These are phyloP conservation scores for Hirudinaria manillensis DNA, from an alignment of 2,888 invertebrate species.

Conservation along the genomic window DNA sequence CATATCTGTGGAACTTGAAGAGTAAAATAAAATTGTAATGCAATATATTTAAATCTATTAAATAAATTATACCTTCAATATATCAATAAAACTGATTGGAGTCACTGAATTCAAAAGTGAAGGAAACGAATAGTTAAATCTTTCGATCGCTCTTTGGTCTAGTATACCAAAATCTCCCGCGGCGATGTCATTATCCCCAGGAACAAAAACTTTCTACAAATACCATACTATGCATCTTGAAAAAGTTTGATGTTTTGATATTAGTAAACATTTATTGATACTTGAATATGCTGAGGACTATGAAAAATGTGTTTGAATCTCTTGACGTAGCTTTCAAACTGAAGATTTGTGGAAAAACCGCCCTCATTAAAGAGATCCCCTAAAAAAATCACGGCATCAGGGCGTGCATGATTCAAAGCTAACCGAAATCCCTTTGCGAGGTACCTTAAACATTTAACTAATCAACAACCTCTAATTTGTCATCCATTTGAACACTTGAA, in stretches of 20 bases:
- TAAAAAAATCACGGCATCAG: constrained; percentile 78
- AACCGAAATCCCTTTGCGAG: constrained; percentile 35
- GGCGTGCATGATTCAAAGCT: constrained; percentile 57
- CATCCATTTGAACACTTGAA: too few species aligned
- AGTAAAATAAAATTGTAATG: too few species aligned
- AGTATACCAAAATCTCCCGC: constrained; percentile 65
- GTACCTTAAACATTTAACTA: constrained; percentile 32
- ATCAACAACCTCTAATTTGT: too few species aligned
- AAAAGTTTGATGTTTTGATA: neutral
- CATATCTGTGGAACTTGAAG: neutral
- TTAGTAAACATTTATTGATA: constrained; percentile 35
- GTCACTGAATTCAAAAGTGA: neutral
- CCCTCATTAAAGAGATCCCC: constrained; percentile 95
- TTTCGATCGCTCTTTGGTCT: constrained; percentile 61
- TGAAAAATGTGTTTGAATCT: constrained; percentile 67
- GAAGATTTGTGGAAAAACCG: constrained; percentile 66
- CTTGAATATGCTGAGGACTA: constrained; percentile 47
- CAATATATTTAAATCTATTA: too few species aligned
- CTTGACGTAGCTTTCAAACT: constrained; percentile 69
- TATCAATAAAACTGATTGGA: constrained; percentile 50
- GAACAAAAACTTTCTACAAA: constrained; percentile 56
- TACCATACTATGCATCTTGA: neutral
- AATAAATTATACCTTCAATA: constrained; percentile 50
- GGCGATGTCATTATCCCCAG: constrained; percentile 95
- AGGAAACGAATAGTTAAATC: constrained; percentile 57